Evolutionary conservation across 2,113 vertebrate genomes (phyloP).

Genomic region (Podarcis raffonei): DNA sequence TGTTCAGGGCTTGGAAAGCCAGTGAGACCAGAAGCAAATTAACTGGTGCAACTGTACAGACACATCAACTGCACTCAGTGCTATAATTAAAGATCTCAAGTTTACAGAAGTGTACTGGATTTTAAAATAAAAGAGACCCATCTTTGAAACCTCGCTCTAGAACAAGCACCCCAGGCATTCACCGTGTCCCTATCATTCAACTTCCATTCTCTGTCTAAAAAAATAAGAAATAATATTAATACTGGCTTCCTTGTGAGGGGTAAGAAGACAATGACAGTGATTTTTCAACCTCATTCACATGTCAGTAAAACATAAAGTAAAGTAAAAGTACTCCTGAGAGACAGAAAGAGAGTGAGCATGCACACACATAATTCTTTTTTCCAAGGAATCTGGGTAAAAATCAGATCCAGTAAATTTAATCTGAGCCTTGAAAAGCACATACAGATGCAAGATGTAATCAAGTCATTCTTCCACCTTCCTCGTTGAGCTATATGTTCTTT

Average conservation of each 20-base stretch:
- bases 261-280: neutral
- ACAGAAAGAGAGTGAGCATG: no score
- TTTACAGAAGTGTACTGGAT: neutral
- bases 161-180: neutral
- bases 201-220: neutral
- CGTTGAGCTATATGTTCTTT: no score
- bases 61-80: neutral
- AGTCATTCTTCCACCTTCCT: no score
- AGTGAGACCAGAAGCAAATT: neutral
- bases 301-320: neutral
- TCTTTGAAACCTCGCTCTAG: neutral
- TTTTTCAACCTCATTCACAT: neutral
- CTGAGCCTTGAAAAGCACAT: no score
- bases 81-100: neutral
- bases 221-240: neutral
- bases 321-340: no score
- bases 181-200: neutral
- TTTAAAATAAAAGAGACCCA: neutral
- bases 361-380: no score
- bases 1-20: slow-evolving; percentile 11
- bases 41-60: neutral
- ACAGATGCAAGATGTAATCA: no score
- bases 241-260: neutral
- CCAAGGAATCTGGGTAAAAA: no score
- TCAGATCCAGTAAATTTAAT: no score